Evolutionary conservation across 1,140 invertebrate genomes (phyloP), one percentile per base, ranked within the genome.

Genomic region (Venturia canescens): DNA sequence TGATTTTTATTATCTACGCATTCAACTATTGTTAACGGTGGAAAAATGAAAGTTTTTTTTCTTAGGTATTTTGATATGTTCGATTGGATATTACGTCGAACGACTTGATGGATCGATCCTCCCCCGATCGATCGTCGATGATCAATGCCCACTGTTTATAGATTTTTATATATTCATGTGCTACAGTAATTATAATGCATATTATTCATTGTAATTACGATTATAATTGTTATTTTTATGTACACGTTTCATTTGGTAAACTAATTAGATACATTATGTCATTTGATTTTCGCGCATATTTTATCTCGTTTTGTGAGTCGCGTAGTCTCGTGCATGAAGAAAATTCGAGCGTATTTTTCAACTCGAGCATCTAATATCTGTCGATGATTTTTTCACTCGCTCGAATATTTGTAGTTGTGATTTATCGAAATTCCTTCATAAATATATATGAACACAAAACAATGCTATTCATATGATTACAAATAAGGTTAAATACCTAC

Each of bases 81-180:
- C 70, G 67, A 34, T 76, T 81, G 75, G 83, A 66, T 80, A 76
- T 60, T 57, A 26, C 26, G 38, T 66, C 60, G 72, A 74, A 81
- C 83, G 80, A 84, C 83, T 84, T 84, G 83, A 84, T 84, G 79
- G 83, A 84, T 84, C 83, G 83, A 84, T 84, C 75, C 78, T 80
- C 78, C 60, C 31, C 57, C 60, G 53, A 67, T 80, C 66, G 66
- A 71, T 80, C 66, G 74, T 63, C 74, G 38, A 44, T 44, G 26
- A 63, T 76, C 38, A 34, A 60, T 66, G 53, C 74, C 66, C 75
- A 79, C 72, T 81, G 77, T 79, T 83, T 80, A 79, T 78, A 48
- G 53, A 69, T 81, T 57, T 57, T 26, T 57, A 67, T 69, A 69
- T 27, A 48, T 9, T 44, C 7, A 44, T 13, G 21, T 31, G 48